Evolutionary conservation across 2,113 vertebrate species (phyloP), one percentile per base, ranked within the genome.

Genomic region (Myotis brandtii): DNA sequence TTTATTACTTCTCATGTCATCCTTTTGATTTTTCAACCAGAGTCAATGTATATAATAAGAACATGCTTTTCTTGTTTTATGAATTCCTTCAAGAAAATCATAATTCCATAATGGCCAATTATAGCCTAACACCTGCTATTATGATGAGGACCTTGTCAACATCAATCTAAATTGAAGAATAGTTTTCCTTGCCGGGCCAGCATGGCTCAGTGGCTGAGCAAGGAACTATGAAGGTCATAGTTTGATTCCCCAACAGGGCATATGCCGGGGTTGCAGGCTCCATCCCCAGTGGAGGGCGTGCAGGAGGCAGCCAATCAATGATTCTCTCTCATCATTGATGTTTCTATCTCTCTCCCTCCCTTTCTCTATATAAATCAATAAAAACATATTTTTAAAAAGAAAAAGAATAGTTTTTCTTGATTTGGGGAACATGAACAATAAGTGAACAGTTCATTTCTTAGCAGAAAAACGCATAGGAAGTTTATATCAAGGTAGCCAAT

Each of bases 61-160:
- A 95, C 94, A 93, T 90, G 69, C 32, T 69, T 96, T 91, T 95
- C 81, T 95, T 95, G 66, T 86, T 87, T 56, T 75, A 91, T 95
- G 89, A 95, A 92, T 95, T 84, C 84, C 54, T 95, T 95, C 79
- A 95, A 97, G 91, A 34, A 98, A 98, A 98, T 96, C 73, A 92
- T 91, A 94, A 88, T 97, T 98, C 83, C 56, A 37, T 98, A 98
- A 98, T 94, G 91, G 95, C 93, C 97, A 97, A 96, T 98, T 98
- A 98, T n/a, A 97, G 37, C 59, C 81, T 96, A 96, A 96, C 90
- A 98, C 87, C 94, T 97, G 97, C 94, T 97, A 64, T 10, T 98
- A 83, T 46, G 52, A 97, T 89, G 79, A 96, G 46, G 91, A 56
- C 76, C 25, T 97, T 12, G 0, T 96, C 97, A 97, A 84, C 54